Evolutionary conservation across 2,888 invertebrate genomes (phyloP).

Genomic region (Drosophila kambysellisi): DNA sequence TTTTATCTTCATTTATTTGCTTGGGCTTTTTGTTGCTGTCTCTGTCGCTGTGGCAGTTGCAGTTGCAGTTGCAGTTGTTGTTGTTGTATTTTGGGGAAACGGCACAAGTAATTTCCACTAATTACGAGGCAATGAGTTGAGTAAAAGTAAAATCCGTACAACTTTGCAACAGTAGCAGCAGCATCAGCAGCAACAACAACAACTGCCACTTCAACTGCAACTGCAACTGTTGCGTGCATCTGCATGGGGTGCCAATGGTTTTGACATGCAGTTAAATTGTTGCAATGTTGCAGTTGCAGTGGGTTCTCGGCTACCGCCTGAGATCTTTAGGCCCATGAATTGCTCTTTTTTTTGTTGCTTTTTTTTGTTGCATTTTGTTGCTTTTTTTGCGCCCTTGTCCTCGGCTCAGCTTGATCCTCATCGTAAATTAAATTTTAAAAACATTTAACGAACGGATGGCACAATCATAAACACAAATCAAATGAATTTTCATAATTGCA

Average conservation of each 20-base stretch:
- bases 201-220: slow-evolving; percentile 22
- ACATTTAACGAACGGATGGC: slow-evolving; percentile 63
- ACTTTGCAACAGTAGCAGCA: slow-evolving; percentile 33
- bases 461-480: slow-evolving; percentile 74
- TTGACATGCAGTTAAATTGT: slow-evolving; percentile 21
- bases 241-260: slow-evolving; percentile 54
- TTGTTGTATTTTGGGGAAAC: slow-evolving; percentile 56
- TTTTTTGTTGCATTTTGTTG: no score
- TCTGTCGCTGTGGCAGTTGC: slow-evolving; percentile 5
- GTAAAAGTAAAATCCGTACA: slow-evolving; percentile 62
- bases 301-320: slow-evolving; percentile 3
- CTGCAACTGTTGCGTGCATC: slow-evolving; percentile 47
- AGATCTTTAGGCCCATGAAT: slow-evolving; percentile 67
- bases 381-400: slow-evolving; percentile 23
- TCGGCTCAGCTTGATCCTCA: slow-evolving; percentile 4
- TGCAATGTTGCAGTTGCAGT: slow-evolving; percentile 13
- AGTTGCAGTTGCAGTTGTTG: slow-evolving; percentile 10
- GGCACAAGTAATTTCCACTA: slow-evolving; percentile 78
- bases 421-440: slow-evolving; percentile 65
- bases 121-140: slow-evolving; percentile 78
- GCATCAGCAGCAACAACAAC: not conserved
- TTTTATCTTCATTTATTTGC: slow-evolving; percentile 6
- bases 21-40: slow-evolving; percentile 9
- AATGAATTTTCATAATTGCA: slow-evolving; percentile 76
- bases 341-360: slow-evolving; percentile 51